Base-by-base conservation (phyloP, 2,113 vertebrate genomes). In the Cyanistes caeruleus region DNA sequence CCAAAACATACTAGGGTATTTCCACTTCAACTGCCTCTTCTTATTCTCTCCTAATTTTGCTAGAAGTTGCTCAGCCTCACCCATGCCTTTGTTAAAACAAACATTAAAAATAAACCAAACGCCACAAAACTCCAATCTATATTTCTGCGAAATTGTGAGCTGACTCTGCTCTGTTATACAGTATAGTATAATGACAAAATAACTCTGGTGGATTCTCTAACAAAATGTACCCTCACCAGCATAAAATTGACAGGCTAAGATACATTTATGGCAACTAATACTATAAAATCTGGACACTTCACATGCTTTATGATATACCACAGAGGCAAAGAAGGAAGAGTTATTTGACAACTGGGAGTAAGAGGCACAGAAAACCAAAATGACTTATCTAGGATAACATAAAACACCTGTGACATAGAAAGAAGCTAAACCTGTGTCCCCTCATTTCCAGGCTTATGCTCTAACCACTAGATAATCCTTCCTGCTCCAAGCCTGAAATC, bases 261-360 rank as follows among this genome's bases (percentile, higher is more conserved):
- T 81, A 62, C 43, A 55, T 88, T 95, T 95, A 87, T 83, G 70
- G 70, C 77, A 85, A 85, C 48, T 91, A 70, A 84, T 93, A 63
- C 63, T 77, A 52, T 90, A 95, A 93, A 95, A 90, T 86, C 72
- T 94, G 92, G 95, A 84, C 92, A 84, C 39, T 87, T 94, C 91
- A 67, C 64, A 78, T 74, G n/a, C 31, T 95, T 96, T 94, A 93
- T 93, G 91, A 78, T 87, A 89, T 92, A 59, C 70, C 59, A 83
- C 59, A 76, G 91, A 85, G 68, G 70, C 64, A 76, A 80, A 87
- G 41, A 95, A 88, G 39, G 51, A 80, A 91, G 87, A 93, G 81
- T 87, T 95, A 95, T 95, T 95, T 95, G 85, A 93, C 90, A 77
- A 44, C 35, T 85, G 90, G 55, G 91, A 96, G 27, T 43, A 70